Evolutionary conservation across 2,113 vertebrate species (phyloP).

Genomic region (Diadophis punctatus): DNA sequence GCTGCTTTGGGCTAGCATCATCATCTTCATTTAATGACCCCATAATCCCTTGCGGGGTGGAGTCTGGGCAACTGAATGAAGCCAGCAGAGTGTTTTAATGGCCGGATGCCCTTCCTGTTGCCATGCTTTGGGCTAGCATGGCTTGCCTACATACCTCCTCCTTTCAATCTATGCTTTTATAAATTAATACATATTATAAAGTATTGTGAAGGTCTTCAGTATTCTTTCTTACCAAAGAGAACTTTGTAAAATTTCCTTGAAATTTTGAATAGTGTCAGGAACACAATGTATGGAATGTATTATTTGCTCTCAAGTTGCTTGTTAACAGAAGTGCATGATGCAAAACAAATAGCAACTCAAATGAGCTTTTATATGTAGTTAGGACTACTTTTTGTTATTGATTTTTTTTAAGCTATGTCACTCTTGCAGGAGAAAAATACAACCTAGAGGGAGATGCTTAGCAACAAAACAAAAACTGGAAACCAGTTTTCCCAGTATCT

Average conservation of each 20-base stretch:
- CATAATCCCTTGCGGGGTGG: too few species aligned
- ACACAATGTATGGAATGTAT: not conserved
- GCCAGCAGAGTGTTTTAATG: too few species aligned
- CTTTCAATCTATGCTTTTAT: not conserved
- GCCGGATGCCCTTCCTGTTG: too few species aligned
- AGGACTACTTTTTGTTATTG: not conserved
- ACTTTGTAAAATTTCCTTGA: not conserved
- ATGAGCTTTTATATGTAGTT: not conserved
- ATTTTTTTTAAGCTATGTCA: not conserved
- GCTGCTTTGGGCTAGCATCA: not conserved
- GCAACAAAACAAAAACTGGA: not conserved
- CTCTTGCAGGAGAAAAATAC: not conserved
- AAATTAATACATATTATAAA: not conserved
- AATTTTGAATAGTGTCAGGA: not conserved
- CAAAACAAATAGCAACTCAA: not conserved
- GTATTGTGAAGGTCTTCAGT: not conserved
- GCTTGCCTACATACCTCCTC: not conserved
- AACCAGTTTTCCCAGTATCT: not conserved
- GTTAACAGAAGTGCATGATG: not conserved
- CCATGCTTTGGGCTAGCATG: not conserved
- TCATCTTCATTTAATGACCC: too few species aligned
- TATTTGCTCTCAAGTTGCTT: not conserved
- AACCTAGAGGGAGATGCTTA: not conserved
- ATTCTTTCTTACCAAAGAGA: not conserved
- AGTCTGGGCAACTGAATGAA: too few species aligned